Evolutionary conservation across 2,888 invertebrate genomes (phyloP), one percentile per base, ranked within the genome.

Genomic region (Yponomeuta malinellus): DNA sequence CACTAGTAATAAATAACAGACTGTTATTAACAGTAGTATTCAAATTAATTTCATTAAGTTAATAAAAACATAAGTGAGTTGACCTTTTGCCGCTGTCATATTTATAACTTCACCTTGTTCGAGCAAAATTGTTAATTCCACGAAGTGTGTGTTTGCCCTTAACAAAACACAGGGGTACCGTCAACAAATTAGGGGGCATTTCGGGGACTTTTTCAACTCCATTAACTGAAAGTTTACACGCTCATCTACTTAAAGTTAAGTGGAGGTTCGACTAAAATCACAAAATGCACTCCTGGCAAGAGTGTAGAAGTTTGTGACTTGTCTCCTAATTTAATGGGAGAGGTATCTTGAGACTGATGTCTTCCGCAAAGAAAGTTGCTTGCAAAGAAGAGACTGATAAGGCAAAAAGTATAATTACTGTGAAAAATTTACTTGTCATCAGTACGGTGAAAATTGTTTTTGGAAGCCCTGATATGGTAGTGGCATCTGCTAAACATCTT

Each of bases 211-310:
- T 66, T 66, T 66, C 31, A 66, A 66, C 66, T 66, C 23, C 37
- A 37, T 66, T 66, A 66, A 66, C 37, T 31, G 31, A 15, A 66
- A 66, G 31, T 23, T 33, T 66, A 66, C 66, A 66, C 37, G 66
- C 66, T 31, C 66, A 66, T 66, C 66, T 37, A 33, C 66, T 31
- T 37, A 66, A 66, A 33, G 37, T 33, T 66, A 66, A 66, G 66
- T 66, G 66, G 52, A 66, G 33, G 66, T 66, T 31, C 37, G 15
- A 37, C 31, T 37, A 5, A 59, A 59, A 59, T 59, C 52, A 59
- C 52, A 66, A 66, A 15, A 66, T 66, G 66, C 37, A 31, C 66
- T 66, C 52, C 52, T 59, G 33, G 33, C 33, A 52, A 52, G 12
- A 8, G 52, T 12, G 65, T 64, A 31, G 23, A 64, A 65, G 65